Evolutionary conservation across 1,140 invertebrate species (phyloP).

Genomic region (Ostrea denselamellosa): DNA sequence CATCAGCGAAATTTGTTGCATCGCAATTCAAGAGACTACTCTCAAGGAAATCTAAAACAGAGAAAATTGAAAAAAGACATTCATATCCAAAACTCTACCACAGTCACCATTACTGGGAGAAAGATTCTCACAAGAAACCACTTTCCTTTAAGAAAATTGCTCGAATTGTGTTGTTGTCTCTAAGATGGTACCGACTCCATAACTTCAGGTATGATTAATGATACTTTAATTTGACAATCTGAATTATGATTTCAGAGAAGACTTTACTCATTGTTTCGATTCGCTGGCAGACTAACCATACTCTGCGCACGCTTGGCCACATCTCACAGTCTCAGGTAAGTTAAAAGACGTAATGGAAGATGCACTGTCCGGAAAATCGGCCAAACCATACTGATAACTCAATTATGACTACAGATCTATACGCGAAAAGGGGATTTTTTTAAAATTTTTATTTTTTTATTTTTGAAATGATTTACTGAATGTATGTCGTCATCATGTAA

Average conservation of each 20-base stretch:
- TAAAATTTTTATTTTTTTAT: too few species aligned
- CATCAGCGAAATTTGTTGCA: not conserved
- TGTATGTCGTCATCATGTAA: too few species aligned
- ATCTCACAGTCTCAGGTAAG: constrained; percentile 55
- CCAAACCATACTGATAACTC: too few species aligned
- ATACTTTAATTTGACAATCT: not conserved
- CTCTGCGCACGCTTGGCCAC: constrained; percentile 49
- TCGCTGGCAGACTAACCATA: constrained; percentile 53
- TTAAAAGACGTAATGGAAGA: not conserved
- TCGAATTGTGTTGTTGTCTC: not conserved
- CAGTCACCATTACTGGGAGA: not conserved
- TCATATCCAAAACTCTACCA: not conserved
- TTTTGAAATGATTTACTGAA: too few species aligned
- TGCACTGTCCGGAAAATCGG: too few species aligned
- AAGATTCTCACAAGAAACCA: not conserved
- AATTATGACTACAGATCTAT: too few species aligned
- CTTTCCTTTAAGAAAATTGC: not conserved
- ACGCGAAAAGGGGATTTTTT: too few species aligned
- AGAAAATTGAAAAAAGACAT: not conserved
- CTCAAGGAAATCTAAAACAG: not conserved
- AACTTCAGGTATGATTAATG: constrained; percentile 17
- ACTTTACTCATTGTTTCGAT: constrained; percentile 49
- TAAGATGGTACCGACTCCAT: constrained; percentile 23
- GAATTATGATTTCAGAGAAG: constrained; percentile 47
- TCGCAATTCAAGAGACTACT: not conserved